Evolutionary conservation across 2,797 vertebrate species (phyloP), one percentile per base, ranked within the genome.

Genomic region (Emydoidea blandingii): DNA sequence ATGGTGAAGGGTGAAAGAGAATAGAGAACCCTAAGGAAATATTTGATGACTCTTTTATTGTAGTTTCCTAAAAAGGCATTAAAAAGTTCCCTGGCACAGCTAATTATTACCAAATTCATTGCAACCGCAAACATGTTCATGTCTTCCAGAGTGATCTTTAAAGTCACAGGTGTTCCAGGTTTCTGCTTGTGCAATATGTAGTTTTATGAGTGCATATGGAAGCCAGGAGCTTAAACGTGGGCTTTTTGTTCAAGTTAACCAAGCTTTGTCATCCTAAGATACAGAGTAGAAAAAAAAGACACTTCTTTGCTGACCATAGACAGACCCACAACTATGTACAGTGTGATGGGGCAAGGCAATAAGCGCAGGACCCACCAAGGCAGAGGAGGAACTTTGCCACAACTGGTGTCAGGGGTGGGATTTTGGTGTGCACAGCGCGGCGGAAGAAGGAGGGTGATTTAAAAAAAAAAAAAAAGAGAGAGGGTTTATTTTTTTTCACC

Each of bases 141-240:
- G n/a, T 68, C 15, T 94, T 96, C 83, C 41, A 27, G 50, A 74
- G 74, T 31, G 57, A 84, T 83, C 31, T 41, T 83, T 72, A 41
- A 85, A 96, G 57, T 85, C 83, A 56, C 76, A 93, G 74, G 85
- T 97, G 88, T 84, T 93, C 89, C 74, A 87, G 25, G 37, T 50
- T 92, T 79, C 83, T 95, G 80, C n/a, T 72, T 83, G 56, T 56
- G 83, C 44, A 85, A 47, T 3, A 1, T 76, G 34, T 56, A n/a
- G 88, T 89, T 96, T 96, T 88, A 91, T 0, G 8, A 90, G 56
- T n/a, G 29, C 93, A 94, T 87, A 87, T 90, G 87, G 94, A 91
- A 94, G 81, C 54, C 68, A 83, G 88, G 79, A 56, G 65, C 79
- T 86, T 85, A 57, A 52, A 41, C 16, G 49, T 50, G 78, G 83